Evolutionary conservation across 2,888 invertebrate genomes (phyloP), one percentile per base, ranked within the genome.

Genomic region (Conistra vaccinii): DNA sequence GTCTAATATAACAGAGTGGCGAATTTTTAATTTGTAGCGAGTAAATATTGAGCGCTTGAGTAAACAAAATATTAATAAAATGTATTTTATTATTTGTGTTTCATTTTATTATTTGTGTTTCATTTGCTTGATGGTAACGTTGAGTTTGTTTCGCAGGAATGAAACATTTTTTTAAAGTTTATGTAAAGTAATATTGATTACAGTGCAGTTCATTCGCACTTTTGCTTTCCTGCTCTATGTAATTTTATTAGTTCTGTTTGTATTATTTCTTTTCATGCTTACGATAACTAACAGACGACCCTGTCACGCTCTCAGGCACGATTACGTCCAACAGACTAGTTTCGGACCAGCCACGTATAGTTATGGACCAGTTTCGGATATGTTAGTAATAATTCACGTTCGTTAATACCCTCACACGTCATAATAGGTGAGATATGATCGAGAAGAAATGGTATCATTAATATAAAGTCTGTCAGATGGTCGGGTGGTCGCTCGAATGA

Each of bases 401-500:
- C 10, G 9, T 7, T 42, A 12, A 61, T 53, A 42, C n/a, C 12
- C 39, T 57, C 10, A 20, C 10, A 61, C 1, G 23, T 58, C 3
- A 12, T 57, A 20, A 32, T 26, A 39, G 7, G 17, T 55, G 17
- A 55, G 26, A 62, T 26, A 48, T 55, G 51, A 51, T 76, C 14
- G 14, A 26, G 9, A 63, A 35, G 58, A 70, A 60, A 69, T 58
- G 71, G 26, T 48, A 66, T 73, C 69, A 73, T 72, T 73, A 67
- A 72, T 73, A 63, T 76, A 55, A 69, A 66, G 73, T 42, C 67
- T 58, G 57, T 58, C 45, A 66, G 77, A 58, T 51, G 55, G 78
- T n/a, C 60, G 14, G 29, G 23, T 3, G 45, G 57, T 17, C 61
- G 58, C 45, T 69, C 71, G 78, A 69, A 63, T 65, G 79, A 61